phyloP scores from a whole-genome alignment of 2,888 invertebrate genomes.

The Erynnis tages region DNA sequence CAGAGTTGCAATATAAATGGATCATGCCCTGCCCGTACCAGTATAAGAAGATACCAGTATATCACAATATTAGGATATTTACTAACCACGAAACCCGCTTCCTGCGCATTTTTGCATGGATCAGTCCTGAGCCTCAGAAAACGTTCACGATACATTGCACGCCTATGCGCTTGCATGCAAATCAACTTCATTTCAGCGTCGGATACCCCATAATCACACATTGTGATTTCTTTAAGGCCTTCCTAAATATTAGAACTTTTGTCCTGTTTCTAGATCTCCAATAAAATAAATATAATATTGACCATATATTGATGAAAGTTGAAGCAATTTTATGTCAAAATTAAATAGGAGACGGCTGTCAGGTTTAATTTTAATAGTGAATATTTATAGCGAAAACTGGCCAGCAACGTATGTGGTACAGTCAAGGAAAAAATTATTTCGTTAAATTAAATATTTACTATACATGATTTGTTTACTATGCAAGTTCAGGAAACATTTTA shows the following conservation, averaged over 20 bases:
- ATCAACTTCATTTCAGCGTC: conserved; percentile 73
- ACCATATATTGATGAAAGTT: background rate
- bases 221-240: conserved; percentile 28
- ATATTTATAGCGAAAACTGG: no score
- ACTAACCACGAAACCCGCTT: conserved; percentile 83
- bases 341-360: background rate
- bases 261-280: background rate
- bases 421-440: conserved; percentile 26
- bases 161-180: conserved; percentile 81
- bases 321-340: background rate
- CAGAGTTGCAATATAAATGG: no score
- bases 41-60: no score
- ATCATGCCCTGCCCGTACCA: no score
- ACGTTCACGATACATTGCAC: conserved; percentile 82
- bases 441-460: conserved; percentile 19
- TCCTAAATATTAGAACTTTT: no score
- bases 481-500: conserved; percentile 28
- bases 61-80: no score
- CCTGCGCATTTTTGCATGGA: conserved; percentile 84
- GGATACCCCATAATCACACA: conserved; percentile 72
- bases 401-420: conserved; percentile 25
- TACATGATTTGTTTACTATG: conserved; percentile 19
- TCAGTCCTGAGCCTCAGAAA: conserved; percentile 85
- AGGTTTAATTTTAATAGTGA: background rate
- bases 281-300: background rate